A percentile compares a stretch with the other conserved stretches of the same genome.
Evolutionary conservation across 2,797 vertebrate species (phyloP).

Genomic region (Limosa lapponica): DNA sequence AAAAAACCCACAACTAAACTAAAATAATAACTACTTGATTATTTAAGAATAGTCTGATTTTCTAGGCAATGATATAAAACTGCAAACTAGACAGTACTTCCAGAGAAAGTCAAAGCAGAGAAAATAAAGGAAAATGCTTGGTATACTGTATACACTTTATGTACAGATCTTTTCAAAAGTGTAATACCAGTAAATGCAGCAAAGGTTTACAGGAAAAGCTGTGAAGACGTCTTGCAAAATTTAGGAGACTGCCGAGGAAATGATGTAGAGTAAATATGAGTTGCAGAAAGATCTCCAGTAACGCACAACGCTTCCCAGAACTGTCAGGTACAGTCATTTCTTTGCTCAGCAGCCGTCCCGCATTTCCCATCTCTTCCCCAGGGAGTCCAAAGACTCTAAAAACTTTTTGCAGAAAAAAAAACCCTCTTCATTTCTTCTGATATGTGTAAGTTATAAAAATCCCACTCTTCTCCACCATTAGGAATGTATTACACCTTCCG

Average conservation of each 20-base stretch:
- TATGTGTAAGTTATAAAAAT: not conserved
- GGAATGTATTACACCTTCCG: not conserved
- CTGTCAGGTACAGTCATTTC: not conserved
- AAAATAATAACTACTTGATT: not conserved
- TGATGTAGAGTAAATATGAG: not conserved
- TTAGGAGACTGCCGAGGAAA: not conserved
- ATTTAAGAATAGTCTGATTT: not conserved
- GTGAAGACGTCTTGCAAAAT: not conserved
- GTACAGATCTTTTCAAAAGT: not conserved
- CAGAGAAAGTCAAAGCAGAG: not conserved
- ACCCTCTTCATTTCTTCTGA: not conserved
- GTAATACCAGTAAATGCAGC: not conserved
- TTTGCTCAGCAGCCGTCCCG: not conserved
- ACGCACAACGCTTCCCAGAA: not conserved
- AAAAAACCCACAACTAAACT: not conserved
- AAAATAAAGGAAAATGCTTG: not conserved
- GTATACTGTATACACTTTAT: not conserved
- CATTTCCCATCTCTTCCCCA: not conserved
- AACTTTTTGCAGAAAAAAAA: not conserved
- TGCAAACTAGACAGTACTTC: not conserved
- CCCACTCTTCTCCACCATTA: not conserved
- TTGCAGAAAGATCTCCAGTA: not conserved
- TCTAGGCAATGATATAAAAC: not conserved
- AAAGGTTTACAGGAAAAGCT: not conserved
- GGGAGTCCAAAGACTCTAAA: not conserved